Conservation (phyloP, 2,888 invertebrate species). For the Macrophya alboannulata region DNA sequence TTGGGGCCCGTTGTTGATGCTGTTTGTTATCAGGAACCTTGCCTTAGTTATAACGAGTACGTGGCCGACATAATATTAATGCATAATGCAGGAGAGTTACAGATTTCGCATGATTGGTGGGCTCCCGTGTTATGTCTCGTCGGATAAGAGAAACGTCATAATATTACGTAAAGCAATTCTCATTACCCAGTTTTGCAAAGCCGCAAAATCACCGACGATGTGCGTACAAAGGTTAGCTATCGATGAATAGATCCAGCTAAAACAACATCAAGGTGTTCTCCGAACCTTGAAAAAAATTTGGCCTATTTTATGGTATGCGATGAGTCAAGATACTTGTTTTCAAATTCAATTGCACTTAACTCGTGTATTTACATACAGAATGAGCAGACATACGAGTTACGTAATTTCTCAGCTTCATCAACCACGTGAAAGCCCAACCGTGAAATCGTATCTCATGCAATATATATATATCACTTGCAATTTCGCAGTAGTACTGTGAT, state of each 20-base stretch:
- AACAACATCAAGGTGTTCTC: background rate
- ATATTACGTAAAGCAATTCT: constrained; percentile 6
- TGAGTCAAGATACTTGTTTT: constrained; percentile 31
- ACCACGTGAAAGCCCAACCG: background rate
- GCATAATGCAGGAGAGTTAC: constrained; percentile 35
- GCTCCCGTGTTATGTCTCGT: constrained; percentile 8
- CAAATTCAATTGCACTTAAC: background rate
- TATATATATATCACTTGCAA: background rate
- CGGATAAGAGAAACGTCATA: constrained; percentile 21
- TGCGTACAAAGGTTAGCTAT: too few species aligned
- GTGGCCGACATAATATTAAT: constrained; percentile 67
- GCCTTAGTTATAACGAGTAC: constrained; percentile 68
- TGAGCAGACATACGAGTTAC: background rate
- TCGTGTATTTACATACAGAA: background rate
- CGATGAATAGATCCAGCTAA: background rate
- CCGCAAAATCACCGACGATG: background rate
- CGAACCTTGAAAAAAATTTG: constrained; percentile 35
- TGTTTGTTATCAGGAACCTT: constrained; percentile 72
- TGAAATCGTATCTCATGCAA: background rate
- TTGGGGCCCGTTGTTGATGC: constrained; percentile 56
- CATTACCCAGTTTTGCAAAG: constrained; percentile 6
- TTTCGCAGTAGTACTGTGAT: background rate
- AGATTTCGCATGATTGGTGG: constrained; percentile 40
- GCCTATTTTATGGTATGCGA: constrained; percentile 1
- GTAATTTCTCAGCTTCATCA: background rate